phyloP scores from a whole-genome alignment of 2,113 vertebrate species.

The Tursiops truncatus region DNA sequence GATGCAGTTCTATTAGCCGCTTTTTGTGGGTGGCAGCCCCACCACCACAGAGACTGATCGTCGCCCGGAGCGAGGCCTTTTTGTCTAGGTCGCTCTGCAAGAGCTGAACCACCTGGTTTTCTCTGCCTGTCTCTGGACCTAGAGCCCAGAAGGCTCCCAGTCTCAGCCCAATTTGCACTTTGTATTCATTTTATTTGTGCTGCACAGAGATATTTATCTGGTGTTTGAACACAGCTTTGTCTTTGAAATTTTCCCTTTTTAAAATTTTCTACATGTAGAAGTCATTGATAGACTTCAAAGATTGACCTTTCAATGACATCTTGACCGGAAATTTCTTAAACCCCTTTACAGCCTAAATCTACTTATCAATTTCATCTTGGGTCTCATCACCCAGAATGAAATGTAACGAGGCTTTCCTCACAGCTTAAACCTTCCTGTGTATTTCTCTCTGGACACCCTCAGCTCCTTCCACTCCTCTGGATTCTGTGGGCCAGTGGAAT shows the following conservation, averaged over 20 bases:
- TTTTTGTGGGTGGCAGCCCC: neutral
- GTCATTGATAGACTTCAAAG: neutral
- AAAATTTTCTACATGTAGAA: neutral
- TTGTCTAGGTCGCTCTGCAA: neutral
- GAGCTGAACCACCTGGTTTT: neutral
- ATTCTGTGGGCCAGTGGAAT: neutral
- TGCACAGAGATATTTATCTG: neutral
- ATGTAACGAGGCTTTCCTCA: neutral
- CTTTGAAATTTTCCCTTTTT: slow-evolving; percentile 25
- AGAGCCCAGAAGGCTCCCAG: neutral
- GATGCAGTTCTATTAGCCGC: neutral
- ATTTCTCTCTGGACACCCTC: neutral
- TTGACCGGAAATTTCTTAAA: slow-evolving; percentile 11
- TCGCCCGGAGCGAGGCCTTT: neutral
- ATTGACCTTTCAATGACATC: neutral
- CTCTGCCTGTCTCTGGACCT: slow-evolving; percentile 6
- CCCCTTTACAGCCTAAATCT: neutral
- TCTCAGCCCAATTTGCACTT: neutral
- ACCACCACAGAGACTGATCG: neutral
- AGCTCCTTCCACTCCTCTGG: neutral
- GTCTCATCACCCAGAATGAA: neutral
- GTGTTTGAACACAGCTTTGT: slow-evolving; percentile 20
- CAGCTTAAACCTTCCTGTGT: neutral
- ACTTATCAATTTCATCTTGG: neutral
- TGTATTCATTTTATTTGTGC: slow-evolving; percentile 28